Percentiles rank a stretch among this genome's conserved stretches.
These are phyloP conservation scores for Tachuris rubrigastra DNA, from an alignment of 2,113 vertebrate genomes.

Conservation along the genomic window DNA sequence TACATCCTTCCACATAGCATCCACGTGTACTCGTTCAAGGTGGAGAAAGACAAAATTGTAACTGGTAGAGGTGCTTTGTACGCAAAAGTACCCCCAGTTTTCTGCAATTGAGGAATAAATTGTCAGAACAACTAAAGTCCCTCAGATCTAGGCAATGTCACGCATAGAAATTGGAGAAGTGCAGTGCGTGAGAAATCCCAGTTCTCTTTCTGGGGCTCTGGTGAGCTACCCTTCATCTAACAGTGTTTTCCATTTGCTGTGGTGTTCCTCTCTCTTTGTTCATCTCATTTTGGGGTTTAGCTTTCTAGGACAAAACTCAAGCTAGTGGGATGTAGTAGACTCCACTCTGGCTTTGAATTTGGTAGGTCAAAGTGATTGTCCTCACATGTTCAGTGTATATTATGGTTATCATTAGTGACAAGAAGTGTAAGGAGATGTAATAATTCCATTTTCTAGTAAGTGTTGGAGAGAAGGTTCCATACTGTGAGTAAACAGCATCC, in stretches of 20 bases:
- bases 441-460: neutral
- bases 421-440: neutral
- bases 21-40: neutral
- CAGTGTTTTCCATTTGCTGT: neutral
- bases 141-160: neutral
- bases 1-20: neutral
- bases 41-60: neutral
- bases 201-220: neutral
- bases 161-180: neutral
- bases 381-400: neutral
- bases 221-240: neutral
- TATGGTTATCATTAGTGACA: neutral
- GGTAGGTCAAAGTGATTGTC: neutral
- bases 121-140: neutral
- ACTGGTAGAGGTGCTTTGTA: neutral
- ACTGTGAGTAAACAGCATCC: neutral
- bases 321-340: fast-evolving
- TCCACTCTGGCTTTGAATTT: neutral
- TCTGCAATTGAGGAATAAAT: neutral
- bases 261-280: neutral
- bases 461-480: neutral
- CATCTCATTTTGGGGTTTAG: neutral
- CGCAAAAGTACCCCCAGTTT: neutral
- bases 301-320: neutral
- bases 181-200: neutral